Evolutionary conservation across 2,113 vertebrate genomes (phyloP).

Genomic region (Nyctereutes procyonoides): DNA sequence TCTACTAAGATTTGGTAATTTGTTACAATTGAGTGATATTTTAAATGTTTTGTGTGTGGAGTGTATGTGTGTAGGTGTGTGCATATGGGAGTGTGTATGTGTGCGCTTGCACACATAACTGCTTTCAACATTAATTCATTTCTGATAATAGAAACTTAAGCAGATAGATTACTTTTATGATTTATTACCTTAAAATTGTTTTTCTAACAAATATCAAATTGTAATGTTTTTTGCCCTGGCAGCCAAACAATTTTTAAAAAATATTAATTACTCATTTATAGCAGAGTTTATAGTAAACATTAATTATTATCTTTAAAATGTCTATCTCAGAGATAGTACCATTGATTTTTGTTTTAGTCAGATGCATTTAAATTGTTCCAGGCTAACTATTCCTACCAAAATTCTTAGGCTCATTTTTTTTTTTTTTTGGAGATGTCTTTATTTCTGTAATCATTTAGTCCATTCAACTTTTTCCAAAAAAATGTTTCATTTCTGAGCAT

Average conservation of each 20-base stretch:
- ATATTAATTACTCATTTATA: not conserved
- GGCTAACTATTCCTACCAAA: not conserved
- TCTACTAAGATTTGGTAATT: not conserved
- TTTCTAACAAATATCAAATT: not conserved
- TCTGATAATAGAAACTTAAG: not conserved
- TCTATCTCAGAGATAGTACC: not conserved
- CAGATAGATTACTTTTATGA: not conserved
- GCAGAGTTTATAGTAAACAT: not conserved
- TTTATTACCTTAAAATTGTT: not conserved
- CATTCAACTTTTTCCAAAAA: not conserved
- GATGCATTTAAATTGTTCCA: not conserved
- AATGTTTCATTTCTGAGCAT: not conserved
- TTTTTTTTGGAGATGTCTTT: not conserved
- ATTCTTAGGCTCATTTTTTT: not conserved
- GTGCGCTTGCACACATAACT: not conserved
- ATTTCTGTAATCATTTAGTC: conserved; percentile 13
- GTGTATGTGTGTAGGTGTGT: not conserved
- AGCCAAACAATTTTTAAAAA: not conserved
- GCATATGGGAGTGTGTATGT: not conserved
- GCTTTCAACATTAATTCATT: conserved; percentile 7
- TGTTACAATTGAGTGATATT: not conserved
- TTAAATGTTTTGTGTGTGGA: conserved; percentile 11
- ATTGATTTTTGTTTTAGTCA: not conserved
- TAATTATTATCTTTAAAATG: not conserved
- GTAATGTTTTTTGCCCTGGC: not conserved